Evolutionary conservation across 2,888 invertebrate genomes (phyloP), one percentile per base, ranked within the genome.

Genomic region (Parnassius glacialis): DNA sequence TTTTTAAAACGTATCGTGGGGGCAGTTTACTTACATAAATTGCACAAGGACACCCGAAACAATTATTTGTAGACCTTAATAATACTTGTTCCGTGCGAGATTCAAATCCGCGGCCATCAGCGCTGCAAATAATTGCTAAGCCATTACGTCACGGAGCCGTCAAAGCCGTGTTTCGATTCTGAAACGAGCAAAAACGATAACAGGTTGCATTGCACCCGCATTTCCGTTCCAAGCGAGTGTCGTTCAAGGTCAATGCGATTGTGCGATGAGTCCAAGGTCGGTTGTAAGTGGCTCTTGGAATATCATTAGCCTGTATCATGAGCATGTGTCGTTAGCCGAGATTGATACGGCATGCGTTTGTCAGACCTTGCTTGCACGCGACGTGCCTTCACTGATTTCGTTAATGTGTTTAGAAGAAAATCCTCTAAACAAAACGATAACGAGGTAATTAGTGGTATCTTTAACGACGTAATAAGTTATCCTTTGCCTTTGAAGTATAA

Each of bases 191-290:
- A 11, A n/a, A n/a, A n/a, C 3, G 45, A 45, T 45, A 12, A n/a
- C 43, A 43, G 44, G 42, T 45, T 20, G 50, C 9, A 43, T 25
- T 12, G 43, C 50, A 25, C 57, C 57, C 57, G 57, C 57, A 57
- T 57, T 50, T 51, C 57, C 57, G 43, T 48, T 42, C 2, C 44
- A n/a, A n/a, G n/a, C 25, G 44, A 51, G 9, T 11, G 44, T 20
- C 51, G 43, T 43, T 25, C 57, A 57, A 51, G 51, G 44, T 12
- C 43, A 10, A 34, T 34, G 57, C 44, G 57, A 51, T 57, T 51
- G 51, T 43, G 20, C 43, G 43, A 44, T 20, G 51, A 50, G 13
- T 10, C 13, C 13, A 20, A 50, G 57, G 44, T 12, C 43, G 3
- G 34, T 0, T 34, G 34, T 34, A 0, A 12, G 42, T n/a, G 57